phyloP scores from a whole-genome alignment of 2,113 vertebrate species.

The Hucho hucho region DNA sequence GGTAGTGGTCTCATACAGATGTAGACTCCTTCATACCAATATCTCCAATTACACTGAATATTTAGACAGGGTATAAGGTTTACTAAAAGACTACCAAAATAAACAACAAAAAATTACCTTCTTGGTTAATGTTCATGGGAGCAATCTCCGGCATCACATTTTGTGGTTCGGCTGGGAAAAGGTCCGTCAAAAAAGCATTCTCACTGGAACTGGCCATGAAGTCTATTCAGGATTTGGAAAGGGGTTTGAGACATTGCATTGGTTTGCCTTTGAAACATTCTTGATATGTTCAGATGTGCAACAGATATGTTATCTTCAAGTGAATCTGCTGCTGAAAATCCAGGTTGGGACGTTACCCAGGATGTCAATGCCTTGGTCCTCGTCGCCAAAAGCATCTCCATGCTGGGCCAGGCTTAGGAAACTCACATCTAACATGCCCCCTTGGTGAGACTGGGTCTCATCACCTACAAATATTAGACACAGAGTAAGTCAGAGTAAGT shows the following conservation, averaged over 20 bases:
- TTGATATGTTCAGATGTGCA: not conserved
- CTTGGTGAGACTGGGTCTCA: conserved; percentile 37
- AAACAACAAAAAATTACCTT: conserved; percentile 24
- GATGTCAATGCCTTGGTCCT: conserved; percentile 76
- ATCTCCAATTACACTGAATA: not conserved
- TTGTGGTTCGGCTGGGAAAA: conserved; percentile 19
- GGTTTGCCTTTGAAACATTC: not conserved
- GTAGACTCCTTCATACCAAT: no score
- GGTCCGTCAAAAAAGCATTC: conserved; percentile 18
- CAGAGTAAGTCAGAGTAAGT: not conserved
- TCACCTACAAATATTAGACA: conserved; percentile 30
- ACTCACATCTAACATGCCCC: conserved; percentile 55
- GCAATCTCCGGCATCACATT: conserved; percentile 31
- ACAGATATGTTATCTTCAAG: not conserved
- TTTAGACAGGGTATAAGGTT: no score
- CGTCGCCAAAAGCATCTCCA: conserved; percentile 85
- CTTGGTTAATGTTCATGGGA: conserved; percentile 17
- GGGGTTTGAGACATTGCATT: not conserved
- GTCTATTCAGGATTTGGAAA: conserved; percentile 47
- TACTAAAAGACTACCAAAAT: conserved; percentile 1
- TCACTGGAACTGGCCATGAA: conserved; percentile 59
- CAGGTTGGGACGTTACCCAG: conserved; percentile 75
- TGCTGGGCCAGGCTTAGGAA: conserved; percentile 60
- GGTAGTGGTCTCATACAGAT: no score
- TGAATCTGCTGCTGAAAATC: no score